A percentile compares a stretch with the other conserved stretches of the same genome.
These are phyloP conservation scores for Tamandua tetradactyla DNA, from an alignment of 2,797 vertebrate genomes.

Conservation along the genomic window DNA sequence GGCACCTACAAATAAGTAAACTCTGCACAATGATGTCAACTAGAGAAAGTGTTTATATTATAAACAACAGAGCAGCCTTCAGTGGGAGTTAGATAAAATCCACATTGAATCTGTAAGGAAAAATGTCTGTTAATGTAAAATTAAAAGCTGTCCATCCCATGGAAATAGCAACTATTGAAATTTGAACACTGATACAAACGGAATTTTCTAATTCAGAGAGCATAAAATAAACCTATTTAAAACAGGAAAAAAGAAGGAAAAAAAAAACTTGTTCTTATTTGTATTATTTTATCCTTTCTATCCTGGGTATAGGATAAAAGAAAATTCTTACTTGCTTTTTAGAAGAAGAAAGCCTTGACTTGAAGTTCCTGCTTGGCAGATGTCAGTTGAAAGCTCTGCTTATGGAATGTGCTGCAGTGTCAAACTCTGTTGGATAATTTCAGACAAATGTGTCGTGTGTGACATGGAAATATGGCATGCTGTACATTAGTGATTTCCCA, in stretches of 20 bases:
- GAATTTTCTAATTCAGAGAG: slow-evolving; percentile 77
- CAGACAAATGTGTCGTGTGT: slow-evolving; percentile 92
- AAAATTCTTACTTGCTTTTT: slow-evolving; percentile 86
- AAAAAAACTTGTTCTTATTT: slow-evolving; percentile 75
- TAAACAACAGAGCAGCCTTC: not conserved
- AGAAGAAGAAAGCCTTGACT: slow-evolving; percentile 89
- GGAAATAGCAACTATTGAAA: slow-evolving; percentile 71
- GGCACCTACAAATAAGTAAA: not conserved
- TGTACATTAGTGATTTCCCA: slow-evolving; percentile 94
- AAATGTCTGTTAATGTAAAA: slow-evolving; percentile 66
- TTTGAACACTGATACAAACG: slow-evolving; percentile 75
- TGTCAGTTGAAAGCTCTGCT: slow-evolving; percentile 90
- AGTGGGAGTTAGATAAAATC: not conserved
- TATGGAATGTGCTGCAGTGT: slow-evolving; percentile 88
- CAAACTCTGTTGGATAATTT: slow-evolving; percentile 94
- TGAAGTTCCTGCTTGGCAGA: slow-evolving; percentile 89
- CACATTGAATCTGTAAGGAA: not conserved
- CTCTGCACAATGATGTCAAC: not conserved
- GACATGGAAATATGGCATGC: slow-evolving; percentile 92
- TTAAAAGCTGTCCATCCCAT: slow-evolving; percentile 53
- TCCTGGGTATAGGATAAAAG: slow-evolving; percentile 92
- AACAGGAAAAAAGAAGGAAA: slow-evolving; percentile 19
- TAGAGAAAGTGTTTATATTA: not conserved
- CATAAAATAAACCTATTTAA: slow-evolving; percentile 86
- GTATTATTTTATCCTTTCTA: slow-evolving; percentile 88